Base-by-base conservation (phyloP, 1,140 invertebrate species). In the Drosophila mojavensis region DNA sequence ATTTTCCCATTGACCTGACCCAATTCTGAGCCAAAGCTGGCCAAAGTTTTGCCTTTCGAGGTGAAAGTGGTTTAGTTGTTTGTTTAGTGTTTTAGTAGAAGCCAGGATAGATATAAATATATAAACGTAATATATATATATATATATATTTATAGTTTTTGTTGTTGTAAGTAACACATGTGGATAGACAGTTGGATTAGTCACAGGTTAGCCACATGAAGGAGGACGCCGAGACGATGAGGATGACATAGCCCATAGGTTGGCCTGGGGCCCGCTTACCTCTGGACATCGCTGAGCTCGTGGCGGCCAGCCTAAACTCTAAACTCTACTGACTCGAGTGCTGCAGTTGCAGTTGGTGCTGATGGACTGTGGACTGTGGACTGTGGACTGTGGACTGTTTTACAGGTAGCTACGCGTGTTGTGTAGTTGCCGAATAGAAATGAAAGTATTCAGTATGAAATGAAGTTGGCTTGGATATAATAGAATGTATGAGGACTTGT, bases 341-440 rank as follows among this genome's bases (percentile, higher is more conserved):
- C 39, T 62, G 58, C 55, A 73, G 54, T 30, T 62, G 58, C 55
- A 73, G 54, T 30, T 65, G 61, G 53, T 50, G 50, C 45, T 53
- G 28, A 4, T 41, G 28, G 28, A 30, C 5, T 30, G 28, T 28
- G 26, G 26, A 28, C 26, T 33, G 28, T 68, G 26, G 41, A 48
- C 30, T 59, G 36, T 39, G 26, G 26, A 28, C 26, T 33, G 28
- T 68, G 26, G 41, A 48, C 30, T 59, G 36, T 39, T 71, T 79
- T 73, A 81, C 56, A 81, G 61, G 64, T 81, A 81, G 76, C 79
- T 81, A 79, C 60, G 76, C 63, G 76, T 61, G 76, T 67, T 72
- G 63, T 75, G 65, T 54, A 55, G 75, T 77, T 72, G 68, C 62
- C 63, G 60, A 53, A 75, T 45, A 77, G 56, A 79, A 79, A 65